Conservation (phyloP, 2,888 invertebrate species). For the Eueremaeus valkanovi region DNA sequence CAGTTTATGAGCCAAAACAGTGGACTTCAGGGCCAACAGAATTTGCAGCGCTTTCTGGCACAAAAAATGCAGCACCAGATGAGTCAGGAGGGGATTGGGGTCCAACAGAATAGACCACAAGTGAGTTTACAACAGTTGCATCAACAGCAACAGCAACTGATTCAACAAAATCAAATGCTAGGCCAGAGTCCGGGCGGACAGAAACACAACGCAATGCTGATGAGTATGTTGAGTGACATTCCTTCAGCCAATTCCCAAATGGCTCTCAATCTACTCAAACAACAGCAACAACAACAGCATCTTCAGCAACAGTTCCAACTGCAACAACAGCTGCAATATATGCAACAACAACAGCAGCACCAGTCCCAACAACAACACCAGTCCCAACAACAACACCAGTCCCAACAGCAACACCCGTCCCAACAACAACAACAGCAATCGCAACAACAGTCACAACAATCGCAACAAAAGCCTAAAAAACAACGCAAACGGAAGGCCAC, state of each 20-base stretch:
- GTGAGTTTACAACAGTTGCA: constrained; percentile 36
- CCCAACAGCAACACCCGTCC: neutral
- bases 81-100: neutral
- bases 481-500: constrained; percentile 47
- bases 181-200: constrained; percentile 45
- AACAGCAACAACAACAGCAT: constrained; percentile 29
- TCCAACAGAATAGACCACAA: constrained; percentile 4
- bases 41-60: constrained; percentile 44
- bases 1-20: constrained; percentile 41
- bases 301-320: constrained; percentile 17
- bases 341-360: neutral
- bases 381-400: constrained; percentile 42
- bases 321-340: neutral
- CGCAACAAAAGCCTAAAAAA: constrained; percentile 33
- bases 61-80: constrained; percentile 29
- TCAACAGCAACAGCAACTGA: constrained; percentile 35
- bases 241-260: constrained; percentile 46
- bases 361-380: constrained; percentile 41
- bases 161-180: constrained; percentile 38
- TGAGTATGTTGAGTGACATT: constrained; percentile 48
- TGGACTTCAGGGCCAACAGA: constrained; percentile 61
- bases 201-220: constrained; percentile 47
- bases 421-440: neutral
- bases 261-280: constrained; percentile 19
- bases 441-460: constrained; percentile 26